These are phyloP conservation scores for Polypterus bichir DNA, from an alignment of 2,113 vertebrate species.

Conservation along the genomic window DNA sequence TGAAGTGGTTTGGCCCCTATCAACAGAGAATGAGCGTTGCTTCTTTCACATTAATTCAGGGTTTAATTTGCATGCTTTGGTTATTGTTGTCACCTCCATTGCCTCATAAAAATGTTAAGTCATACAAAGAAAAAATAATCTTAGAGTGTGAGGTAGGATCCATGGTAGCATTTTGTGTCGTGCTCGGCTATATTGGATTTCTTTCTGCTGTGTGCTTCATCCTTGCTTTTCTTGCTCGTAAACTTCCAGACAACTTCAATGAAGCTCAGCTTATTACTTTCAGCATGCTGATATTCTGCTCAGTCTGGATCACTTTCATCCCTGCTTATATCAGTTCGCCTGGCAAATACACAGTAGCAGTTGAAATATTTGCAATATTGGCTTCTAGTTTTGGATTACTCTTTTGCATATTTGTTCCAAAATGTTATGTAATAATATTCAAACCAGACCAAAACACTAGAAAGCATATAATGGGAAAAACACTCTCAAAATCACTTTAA, in stretches of 20 bases:
- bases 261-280: constrained; percentile 5
- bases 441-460: neutral
- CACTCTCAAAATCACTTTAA: too few relatives aligned
- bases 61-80: neutral
- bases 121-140: neutral
- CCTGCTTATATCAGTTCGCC: constrained; percentile 3
- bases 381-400: neutral
- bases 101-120: neutral
- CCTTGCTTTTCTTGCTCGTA: constrained; percentile 1
- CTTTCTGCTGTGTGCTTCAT: neutral
- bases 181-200: neutral
- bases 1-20: constrained; percentile 2
- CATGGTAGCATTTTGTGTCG: neutral
- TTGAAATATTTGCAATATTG: constrained; percentile 4
- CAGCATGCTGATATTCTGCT: constrained; percentile 1
- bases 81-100: neutral
- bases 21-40: neutral
- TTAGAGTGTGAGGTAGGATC: constrained; percentile 1
- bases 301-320: constrained; percentile 1
- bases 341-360: constrained; percentile 4
- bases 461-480: too few relatives aligned
- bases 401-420: neutral
- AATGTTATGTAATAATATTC: constrained; percentile 1
- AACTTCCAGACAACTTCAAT: constrained; percentile 8
- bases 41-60: neutral